Base-by-base conservation (phyloP, 1,140 invertebrate genomes). In the Eriocheir sinensis region DNA sequence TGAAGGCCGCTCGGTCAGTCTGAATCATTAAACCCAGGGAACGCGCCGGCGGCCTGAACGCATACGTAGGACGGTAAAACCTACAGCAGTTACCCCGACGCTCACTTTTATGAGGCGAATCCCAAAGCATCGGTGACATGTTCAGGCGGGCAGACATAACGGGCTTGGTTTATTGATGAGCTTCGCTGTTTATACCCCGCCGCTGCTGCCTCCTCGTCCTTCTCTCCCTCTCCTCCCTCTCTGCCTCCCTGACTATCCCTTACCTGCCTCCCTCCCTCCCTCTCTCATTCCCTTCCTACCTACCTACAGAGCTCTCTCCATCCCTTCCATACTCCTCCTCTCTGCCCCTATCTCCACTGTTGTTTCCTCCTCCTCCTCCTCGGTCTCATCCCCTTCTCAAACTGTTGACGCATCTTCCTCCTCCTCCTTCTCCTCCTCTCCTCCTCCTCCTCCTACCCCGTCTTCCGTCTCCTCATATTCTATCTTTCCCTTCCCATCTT, bases 61-160 rank as follows among this genome's bases (percentile, higher is more conserved):
- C 90, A 41, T 32, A n/a, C 38, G 88, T n/a, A 44, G 38, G 8
- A 40, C 44, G 27, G 41, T 92, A 83, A 81, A 81, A 80, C 44
- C 34, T 81, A 80, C 72, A 83, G 4, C 30, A 80, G 72, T 41
- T 83, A 34, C 27, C 72, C 88, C 40, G 72, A 3, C 90, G n/a
- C 48, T 40, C 48, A 81, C 90, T 92, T 92, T 92, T 72, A 92
- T 92, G 90, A 30, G 72, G 72, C 60, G 90, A 92, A 92, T 92
- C 72, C 72, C 90, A 92, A 38, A 92, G 72, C 90, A 81, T 81
- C 60, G 72, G 90, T 79, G 90, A 92, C 90, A 92, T 92, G 90
- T 92, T 83, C 72, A 44, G 60, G 36, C 21, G 48, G 17, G 36
- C 60, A 36, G 90, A 92, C 90, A 92, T 32, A 81, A 34, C 89